Conservation (phyloP, 2,797 vertebrate species). For the Pelodytes ibericus region DNA sequence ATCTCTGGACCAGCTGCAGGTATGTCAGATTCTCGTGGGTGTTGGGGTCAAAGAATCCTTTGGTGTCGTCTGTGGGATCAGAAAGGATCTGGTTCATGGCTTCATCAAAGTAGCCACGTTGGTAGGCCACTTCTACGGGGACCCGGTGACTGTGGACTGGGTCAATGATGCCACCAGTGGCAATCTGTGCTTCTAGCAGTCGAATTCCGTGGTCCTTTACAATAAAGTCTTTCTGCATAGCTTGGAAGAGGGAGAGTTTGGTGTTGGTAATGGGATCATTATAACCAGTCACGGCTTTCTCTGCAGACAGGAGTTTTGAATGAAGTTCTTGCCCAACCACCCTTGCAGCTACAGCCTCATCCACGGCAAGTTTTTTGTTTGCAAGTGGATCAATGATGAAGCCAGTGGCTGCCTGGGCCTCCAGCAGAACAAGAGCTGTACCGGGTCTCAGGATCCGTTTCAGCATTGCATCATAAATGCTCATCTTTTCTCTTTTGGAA, state of each 20-base stretch:
- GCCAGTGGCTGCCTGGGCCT: constrained; percentile 57
- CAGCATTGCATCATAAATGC: constrained; percentile 51
- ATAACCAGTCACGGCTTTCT: constrained; percentile 78
- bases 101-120: constrained; percentile 76
- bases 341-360: constrained; percentile 71
- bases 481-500: constrained; percentile 53
- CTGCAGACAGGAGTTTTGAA: constrained; percentile 76
- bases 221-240: constrained; percentile 70
- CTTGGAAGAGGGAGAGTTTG: constrained; percentile 75
- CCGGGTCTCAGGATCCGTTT: constrained; percentile 47
- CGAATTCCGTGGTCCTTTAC: constrained; percentile 74
- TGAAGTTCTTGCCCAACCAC: constrained; percentile 68
- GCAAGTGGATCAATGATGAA: constrained; percentile 59
- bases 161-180: constrained; percentile 79
- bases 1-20: constrained; percentile 70
- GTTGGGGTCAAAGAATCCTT: constrained; percentile 77
- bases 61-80: constrained; percentile 77
- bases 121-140: constrained; percentile 74
- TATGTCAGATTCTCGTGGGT: constrained; percentile 69
- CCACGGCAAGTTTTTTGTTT: constrained; percentile 69
- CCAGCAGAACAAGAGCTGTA: constrained; percentile 48
- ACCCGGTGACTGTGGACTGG: constrained; percentile 74
- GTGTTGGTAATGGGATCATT: constrained; percentile 74
- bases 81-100: constrained; percentile 73
- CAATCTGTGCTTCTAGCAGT: constrained; percentile 79